Conservation (phyloP, 2,113 vertebrate species). For the Scolopax mira region DNA sequence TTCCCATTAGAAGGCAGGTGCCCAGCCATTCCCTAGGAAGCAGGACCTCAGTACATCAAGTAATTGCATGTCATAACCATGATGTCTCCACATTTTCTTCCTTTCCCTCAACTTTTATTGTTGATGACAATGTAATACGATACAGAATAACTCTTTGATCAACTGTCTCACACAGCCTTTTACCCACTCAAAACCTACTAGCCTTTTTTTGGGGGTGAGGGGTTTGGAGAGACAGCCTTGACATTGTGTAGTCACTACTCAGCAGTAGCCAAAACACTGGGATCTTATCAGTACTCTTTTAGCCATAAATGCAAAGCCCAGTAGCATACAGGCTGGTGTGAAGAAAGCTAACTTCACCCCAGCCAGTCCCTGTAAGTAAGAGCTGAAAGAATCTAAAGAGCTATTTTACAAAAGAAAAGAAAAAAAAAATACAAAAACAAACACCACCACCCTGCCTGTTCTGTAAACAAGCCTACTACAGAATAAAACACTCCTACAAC, state of each 20-base stretch:
- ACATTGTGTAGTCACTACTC: neutral
- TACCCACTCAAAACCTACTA: neutral
- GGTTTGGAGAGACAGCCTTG: neutral
- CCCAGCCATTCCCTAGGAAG: neutral
- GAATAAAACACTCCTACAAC: neutral
- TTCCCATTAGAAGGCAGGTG: neutral
- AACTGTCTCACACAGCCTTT: neutral
- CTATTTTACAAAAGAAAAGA: neutral
- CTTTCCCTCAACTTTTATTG: neutral
- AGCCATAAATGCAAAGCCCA: neutral
- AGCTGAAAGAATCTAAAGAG: neutral
- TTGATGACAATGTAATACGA: neutral
- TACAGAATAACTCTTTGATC: neutral
- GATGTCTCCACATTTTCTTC: neutral
- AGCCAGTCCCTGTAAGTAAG: neutral
- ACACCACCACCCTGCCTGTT: neutral
- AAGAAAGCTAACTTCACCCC: neutral
- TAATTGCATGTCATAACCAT: neutral
- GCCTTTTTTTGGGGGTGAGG: neutral
- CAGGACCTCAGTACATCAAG: neutral
- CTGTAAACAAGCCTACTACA: neutral
- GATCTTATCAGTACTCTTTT: neutral
- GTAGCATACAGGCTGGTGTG: neutral
- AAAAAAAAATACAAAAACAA: neutral
- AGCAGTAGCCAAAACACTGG: neutral